These are phyloP conservation scores for Chironomus tentans DNA, from an alignment of 2,888 invertebrate species.

Conservation along the genomic window DNA sequence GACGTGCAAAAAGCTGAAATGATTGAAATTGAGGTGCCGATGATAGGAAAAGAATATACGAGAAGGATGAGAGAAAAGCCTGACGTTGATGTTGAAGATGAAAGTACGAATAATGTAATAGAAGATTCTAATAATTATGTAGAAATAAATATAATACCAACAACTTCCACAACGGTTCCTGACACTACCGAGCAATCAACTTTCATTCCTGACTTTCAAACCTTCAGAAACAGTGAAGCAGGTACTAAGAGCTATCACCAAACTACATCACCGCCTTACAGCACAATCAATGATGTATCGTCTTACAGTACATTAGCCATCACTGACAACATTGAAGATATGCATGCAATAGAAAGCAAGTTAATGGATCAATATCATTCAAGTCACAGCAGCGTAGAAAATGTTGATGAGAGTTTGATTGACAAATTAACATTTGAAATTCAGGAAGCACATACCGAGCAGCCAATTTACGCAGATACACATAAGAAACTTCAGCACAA, in stretches of 20 bases:
- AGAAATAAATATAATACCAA: neutral
- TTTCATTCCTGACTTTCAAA: conserved; percentile 15
- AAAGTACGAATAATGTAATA: neutral
- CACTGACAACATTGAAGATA: neutral
- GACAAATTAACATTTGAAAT: neutral
- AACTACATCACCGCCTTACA: neutral
- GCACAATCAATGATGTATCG: neutral
- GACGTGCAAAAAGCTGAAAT: neutral
- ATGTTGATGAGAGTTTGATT: neutral
- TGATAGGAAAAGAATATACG: conserved; percentile 9
- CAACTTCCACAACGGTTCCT: neutral
- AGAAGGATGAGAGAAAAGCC: neutral
- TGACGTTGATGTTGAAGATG: neutral
- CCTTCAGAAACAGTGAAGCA: neutral
- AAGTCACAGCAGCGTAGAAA: neutral
- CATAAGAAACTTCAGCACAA: too few species aligned
- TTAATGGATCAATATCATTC: conserved; percentile 14
- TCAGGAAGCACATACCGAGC: too few species aligned
- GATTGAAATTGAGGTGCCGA: conserved; percentile 20
- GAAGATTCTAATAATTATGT: neutral
- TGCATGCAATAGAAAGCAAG: conserved; percentile 6
- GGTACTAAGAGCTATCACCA: neutral
- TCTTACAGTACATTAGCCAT: neutral
- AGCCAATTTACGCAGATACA: too few species aligned
- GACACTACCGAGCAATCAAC: neutral